Base-by-base conservation (phyloP, 2,888 invertebrate genomes). In the Dione juno region DNA sequence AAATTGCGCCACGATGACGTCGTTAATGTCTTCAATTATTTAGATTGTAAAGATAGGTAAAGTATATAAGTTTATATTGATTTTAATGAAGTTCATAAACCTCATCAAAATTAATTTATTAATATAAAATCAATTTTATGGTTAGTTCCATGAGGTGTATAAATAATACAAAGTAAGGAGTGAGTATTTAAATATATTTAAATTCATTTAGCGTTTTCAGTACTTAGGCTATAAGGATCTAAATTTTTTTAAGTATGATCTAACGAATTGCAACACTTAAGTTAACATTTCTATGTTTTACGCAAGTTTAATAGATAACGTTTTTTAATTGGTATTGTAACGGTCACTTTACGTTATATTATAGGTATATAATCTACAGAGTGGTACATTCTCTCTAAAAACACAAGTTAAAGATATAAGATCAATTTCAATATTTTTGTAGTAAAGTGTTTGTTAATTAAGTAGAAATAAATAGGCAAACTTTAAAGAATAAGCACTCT, bases 231-330 rank as follows among this genome's bases (percentile, higher is more conserved):
- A 79, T 79, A 74, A 76, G 80, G 76, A 77, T 79, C 79, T 84
- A 85, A 80, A 74, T 76, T 77, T 73, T 73, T 74, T 74, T 79
- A 78, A 80, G 80, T 77, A 69, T 72, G 76, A 77, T 77, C 85
- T 88, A 86, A 82, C 83, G 81, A 81, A 82, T 87, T 88, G 84
- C 85, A 87, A 88, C 83, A 83, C 77, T 82, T 83, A 81, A 63
- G 74, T n/a, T n/a, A n/a, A 77, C 77, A 75, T 74, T 78, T 75
- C 75, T 77, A 76, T 79, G 71, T 68, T 52, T 53, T 52, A 64
- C 21, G 45, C 63, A 16, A 61, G 16, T 71, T 53, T 63, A 45
- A 71, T 61, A 66, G 48, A 69, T 50, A 67, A 66, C 35, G 65
- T 72, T 28, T 28, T 28, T 3, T 28, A 28, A 71, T 71, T 68